Evolutionary conservation across 1,140 invertebrate genomes (phyloP).

Genomic region (Laupala kohalensis): DNA sequence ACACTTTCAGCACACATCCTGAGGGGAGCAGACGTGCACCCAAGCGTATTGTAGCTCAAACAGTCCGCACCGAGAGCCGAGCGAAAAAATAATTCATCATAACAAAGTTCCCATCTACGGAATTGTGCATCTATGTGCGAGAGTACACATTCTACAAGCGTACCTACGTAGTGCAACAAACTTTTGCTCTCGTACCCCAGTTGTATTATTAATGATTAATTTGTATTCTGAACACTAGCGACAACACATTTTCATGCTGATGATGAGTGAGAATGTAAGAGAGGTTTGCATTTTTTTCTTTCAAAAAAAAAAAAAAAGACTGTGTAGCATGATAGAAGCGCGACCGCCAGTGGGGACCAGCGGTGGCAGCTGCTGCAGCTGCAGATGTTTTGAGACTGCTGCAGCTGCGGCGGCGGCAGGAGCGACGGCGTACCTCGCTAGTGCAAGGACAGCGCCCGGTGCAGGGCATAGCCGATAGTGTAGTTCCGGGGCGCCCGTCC

Average conservation of each 20-base stretch:
- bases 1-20: too few relatives aligned
- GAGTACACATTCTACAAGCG: not conserved
- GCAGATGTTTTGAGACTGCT: not conserved
- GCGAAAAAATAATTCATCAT: not conserved
- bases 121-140: not conserved
- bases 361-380: too few relatives aligned
- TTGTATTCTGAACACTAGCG: not conserved
- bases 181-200: not conserved
- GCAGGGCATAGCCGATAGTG: constrained; percentile 27
- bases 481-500: constrained; percentile 29
- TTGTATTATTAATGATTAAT: too few relatives aligned
- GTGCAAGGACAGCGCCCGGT: constrained; percentile 19
- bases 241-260: too few relatives aligned
- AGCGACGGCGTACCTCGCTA: not conserved
- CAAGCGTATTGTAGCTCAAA: not conserved
- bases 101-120: too few relatives aligned
- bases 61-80: not conserved
- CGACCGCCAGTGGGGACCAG: too few relatives aligned
- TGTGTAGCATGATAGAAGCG: not conserved
- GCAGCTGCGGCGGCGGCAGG: too few relatives aligned
- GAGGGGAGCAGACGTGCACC: too few relatives aligned
- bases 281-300: too few relatives aligned
- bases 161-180: not conserved
- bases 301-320: not conserved
- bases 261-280: too few relatives aligned